Percentiles rank a stretch among this genome's conserved stretches.
phyloP scores from a whole-genome alignment of 35 echinoderm and acorn worm species.

The Heliocidaris erythrogramma region DNA sequence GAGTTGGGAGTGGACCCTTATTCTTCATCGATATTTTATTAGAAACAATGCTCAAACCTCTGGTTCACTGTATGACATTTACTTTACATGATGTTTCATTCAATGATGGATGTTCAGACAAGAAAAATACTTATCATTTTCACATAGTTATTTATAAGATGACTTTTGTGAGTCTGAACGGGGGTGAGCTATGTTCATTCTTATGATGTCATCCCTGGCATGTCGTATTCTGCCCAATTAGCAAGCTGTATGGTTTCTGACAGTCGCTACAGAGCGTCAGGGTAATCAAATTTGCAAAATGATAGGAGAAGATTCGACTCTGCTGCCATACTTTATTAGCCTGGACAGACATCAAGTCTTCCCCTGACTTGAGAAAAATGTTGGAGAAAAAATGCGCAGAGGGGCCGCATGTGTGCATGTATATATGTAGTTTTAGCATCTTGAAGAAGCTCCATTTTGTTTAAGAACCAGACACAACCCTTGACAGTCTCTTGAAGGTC shows the following conservation, averaged over 20 bases:
- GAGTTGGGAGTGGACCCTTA: no score
- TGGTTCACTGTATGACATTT: no score
- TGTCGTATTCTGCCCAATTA: no score
- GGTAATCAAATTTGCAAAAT: constrained; percentile 27
- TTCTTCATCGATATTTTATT: no score
- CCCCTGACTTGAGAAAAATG: not conserved
- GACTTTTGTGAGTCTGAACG: no score
- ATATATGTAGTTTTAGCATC: not conserved
- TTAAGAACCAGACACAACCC: not conserved
- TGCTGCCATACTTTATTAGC: constrained; percentile 18
- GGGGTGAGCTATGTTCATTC: no score
- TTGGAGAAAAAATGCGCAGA: not conserved
- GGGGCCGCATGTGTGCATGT: not conserved
- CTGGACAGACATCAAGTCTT: not conserved
- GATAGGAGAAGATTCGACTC: not conserved
- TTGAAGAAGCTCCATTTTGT: not conserved
- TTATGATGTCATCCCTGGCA: no score
- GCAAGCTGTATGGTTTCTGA: not conserved
- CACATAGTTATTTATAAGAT: no score
- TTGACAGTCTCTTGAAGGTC: not conserved
- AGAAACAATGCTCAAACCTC: no score
- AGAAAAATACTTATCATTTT: no score
- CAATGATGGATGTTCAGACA: no score
- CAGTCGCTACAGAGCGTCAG: not conserved
- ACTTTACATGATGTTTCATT: no score